Evolutionary conservation across 2,113 vertebrate species (phyloP).

Genomic region (Thryonomys swinderianus): DNA sequence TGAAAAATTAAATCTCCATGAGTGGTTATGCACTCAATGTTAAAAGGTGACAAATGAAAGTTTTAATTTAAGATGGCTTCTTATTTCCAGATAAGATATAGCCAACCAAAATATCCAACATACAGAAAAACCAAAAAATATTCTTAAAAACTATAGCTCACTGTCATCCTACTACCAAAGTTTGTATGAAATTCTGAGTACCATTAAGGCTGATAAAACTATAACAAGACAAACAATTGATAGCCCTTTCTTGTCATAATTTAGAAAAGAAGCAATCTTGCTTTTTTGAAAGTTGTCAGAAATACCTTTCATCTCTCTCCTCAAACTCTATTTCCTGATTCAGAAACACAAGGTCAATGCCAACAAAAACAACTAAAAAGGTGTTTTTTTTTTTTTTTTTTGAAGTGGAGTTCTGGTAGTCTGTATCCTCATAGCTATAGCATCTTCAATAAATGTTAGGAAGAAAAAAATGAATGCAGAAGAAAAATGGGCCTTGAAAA

Average conservation of each 20-base stretch:
- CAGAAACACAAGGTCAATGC: constrained; percentile 67
- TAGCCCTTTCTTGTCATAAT: constrained; percentile 66
- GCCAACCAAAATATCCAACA: neutral
- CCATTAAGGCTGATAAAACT: constrained; percentile 60
- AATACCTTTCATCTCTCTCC: constrained; percentile 72
- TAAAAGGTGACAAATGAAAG: constrained; percentile 7
- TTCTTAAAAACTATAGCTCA: constrained; percentile 21
- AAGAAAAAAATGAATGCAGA: constrained; percentile 45
- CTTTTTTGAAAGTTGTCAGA: constrained; percentile 67
- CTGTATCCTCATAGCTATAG: constrained; percentile 15
- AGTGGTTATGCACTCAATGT: neutral
- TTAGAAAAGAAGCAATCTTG: constrained; percentile 59
- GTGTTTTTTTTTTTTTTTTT: neutral
- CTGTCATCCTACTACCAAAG: constrained; percentile 32
- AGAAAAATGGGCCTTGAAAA: constrained; percentile 57
- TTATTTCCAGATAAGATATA: neutral
- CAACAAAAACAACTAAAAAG: constrained; percentile 68
- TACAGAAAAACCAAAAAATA: neutral
- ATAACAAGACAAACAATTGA: constrained; percentile 46
- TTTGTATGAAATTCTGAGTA: constrained; percentile 34
- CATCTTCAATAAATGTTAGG: constrained; percentile 46
- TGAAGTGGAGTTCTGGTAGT: constrained; percentile 45
- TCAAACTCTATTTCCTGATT: constrained; percentile 70
- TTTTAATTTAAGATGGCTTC: constrained; percentile 36
- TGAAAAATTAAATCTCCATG: neutral